phyloP scores from a whole-genome alignment of 2,797 vertebrate genomes.

The Arrhamphus sclerolepis region DNA sequence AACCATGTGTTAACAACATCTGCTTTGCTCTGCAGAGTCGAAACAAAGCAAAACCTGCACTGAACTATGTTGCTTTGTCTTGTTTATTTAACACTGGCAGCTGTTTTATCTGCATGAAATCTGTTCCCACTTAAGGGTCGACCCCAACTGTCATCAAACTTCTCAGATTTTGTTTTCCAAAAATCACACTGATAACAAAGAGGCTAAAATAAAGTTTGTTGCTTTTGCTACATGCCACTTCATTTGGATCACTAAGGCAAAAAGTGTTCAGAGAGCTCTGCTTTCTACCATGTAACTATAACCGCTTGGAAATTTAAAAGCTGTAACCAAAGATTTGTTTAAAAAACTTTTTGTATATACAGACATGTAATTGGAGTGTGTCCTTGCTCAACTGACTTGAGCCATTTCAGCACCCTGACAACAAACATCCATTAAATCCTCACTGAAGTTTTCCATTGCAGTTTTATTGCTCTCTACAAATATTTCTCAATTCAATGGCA shows the following conservation, averaged over 20 bases:
- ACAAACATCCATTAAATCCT: background rate
- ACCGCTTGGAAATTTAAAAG: background rate
- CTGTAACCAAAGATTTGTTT: background rate
- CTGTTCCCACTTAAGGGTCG: slow-evolving; percentile 10
- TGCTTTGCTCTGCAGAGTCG: slow-evolving; percentile 3
- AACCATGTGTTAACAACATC: slow-evolving; percentile 29
- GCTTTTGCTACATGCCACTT: slow-evolving; percentile 7
- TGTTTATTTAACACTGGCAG: slow-evolving; percentile 36
- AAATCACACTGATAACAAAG: slow-evolving; percentile 20
- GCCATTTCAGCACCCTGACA: background rate
- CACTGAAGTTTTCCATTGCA: background rate
- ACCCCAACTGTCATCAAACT: slow-evolving; percentile 1
- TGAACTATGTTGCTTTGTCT: background rate
- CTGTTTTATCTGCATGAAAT: slow-evolving; percentile 21
- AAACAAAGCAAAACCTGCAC: slow-evolving; percentile 23
- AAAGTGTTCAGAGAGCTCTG: background rate
- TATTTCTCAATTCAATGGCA: background rate
- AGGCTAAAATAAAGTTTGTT: background rate
- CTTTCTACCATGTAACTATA: no score
- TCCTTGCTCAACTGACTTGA: background rate
- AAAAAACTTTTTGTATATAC: background rate
- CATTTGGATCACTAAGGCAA: background rate
- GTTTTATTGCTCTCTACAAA: background rate
- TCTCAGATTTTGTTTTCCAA: slow-evolving; percentile 26
- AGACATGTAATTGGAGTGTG: background rate